These are phyloP conservation scores for Prosopocoilus inquinatus DNA, from an alignment of 2,888 invertebrate genomes.

Conservation along the genomic window DNA sequence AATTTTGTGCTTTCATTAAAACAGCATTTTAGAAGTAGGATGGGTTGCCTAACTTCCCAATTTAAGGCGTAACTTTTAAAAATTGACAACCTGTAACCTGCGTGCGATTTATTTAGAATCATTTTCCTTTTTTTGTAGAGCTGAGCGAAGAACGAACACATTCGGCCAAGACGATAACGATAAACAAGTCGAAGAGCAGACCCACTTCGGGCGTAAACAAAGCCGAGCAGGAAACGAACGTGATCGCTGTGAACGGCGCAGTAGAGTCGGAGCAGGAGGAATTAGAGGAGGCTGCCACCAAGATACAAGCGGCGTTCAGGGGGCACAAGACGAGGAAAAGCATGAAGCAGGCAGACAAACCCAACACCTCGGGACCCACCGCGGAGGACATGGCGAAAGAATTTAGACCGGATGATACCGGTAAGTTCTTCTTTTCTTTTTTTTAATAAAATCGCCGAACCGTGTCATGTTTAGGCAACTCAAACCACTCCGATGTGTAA, in stretches of 20 bases:
- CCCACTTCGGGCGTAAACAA: constrained; percentile 26
- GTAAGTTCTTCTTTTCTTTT: constrained; percentile 49
- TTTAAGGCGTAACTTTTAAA: too few relatives aligned
- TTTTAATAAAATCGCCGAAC: too few relatives aligned
- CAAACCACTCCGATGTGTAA: too few relatives aligned
- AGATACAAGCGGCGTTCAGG: constrained; percentile 86
- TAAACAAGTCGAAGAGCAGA: constrained; percentile 37
- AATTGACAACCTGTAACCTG: not conserved
- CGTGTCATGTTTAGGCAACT: too few relatives aligned
- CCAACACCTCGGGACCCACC: constrained; percentile 32
- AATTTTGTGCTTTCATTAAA: too few relatives aligned
- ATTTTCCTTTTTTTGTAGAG: constrained; percentile 25
- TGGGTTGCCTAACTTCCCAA: too few relatives aligned
- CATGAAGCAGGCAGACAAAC: constrained; percentile 63
- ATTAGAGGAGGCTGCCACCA: constrained; percentile 72
- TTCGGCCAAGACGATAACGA: constrained; percentile 44
- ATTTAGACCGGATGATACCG: constrained; percentile 77
- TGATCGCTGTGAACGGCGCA: constrained; percentile 19
- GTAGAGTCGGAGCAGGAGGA: constrained; percentile 31
- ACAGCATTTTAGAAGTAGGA: too few relatives aligned
- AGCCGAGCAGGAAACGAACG: constrained; percentile 20
- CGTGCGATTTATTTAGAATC: not conserved
- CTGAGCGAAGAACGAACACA: constrained; percentile 36
- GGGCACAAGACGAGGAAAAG: constrained; percentile 77
- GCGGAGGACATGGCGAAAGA: constrained; percentile 74